Conservation (phyloP, 2,113 vertebrate genomes). For the Dasyurus viverrinus region DNA sequence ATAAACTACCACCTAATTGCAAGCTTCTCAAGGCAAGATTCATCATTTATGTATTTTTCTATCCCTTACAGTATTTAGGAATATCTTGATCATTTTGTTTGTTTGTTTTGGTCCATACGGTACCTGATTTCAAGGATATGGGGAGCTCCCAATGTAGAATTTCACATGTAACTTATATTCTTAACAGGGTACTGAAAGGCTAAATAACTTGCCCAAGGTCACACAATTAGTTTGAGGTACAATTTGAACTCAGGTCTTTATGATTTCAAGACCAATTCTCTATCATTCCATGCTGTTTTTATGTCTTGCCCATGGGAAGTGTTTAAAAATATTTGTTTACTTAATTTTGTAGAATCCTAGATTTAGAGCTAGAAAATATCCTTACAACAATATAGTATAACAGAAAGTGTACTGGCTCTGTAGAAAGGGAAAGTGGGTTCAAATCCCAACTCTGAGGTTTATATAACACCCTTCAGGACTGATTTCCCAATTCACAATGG, state of each 20-base stretch:
- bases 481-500: not conserved
- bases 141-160: not conserved
- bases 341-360: not conserved
- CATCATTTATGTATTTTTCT: not conserved
- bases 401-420: not conserved
- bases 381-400: not conserved
- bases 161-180: not conserved
- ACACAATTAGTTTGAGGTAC: not conserved
- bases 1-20: not conserved
- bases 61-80: not conserved
- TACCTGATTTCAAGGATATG: not conserved
- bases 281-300: not conserved
- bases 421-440: not conserved
- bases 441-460: not conserved
- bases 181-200: not conserved
- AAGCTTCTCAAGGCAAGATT: not conserved
- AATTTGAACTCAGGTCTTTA: not conserved
- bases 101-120: not conserved
- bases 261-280: not conserved
- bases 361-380: not conserved
- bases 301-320: not conserved
- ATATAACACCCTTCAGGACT: not conserved
- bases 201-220: not conserved
- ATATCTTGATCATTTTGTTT: not conserved
- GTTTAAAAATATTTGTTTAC: not conserved